Evolutionary conservation across 2,888 invertebrate genomes (phyloP), one percentile per base, ranked within the genome.

Genomic region (Acleris cristana): DNA sequence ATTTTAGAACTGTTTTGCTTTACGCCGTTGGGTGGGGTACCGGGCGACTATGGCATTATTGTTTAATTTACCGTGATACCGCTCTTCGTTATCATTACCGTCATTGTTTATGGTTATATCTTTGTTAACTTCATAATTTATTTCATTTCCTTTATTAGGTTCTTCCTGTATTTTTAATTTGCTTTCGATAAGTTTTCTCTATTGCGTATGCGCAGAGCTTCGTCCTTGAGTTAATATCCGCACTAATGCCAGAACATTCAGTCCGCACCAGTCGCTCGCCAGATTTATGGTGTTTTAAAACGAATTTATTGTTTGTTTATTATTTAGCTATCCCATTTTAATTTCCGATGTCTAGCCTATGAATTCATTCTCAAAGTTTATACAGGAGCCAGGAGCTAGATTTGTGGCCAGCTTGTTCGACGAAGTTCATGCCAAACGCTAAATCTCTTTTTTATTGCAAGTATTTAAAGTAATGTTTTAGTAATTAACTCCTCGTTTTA

Each of bases 221-320:
- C 64, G 76, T 77, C 75, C 75, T 77, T 74, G 77, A 75, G 54
- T 30, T 58, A 34, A 19, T 34, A 48, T 53, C 65, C 48, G 64
- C 30, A 51, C 40, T 57, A 54, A 56, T 45, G 49, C 52, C 56
- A 51, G 52, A 57, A 62, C 56, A 52, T 57, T 62, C 57, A 12
- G 52, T 3, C 12, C n/a, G 53, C 79, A 74, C 72, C 76, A 76
- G 76, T 75, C 75, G 72, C 76, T 74, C 23, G 78, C 65, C 73
- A 79, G 80, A 86, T 85, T 84, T 83, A 84, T 80, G 71, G 75
- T 73, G 74, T 77, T 79, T 82, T 81, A 81, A 82, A 78, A 70
- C 66, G 72, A 74, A 83, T 85, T 84, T 83, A 84, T 80, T 72
- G 78, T 82, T 82, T 84, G 83, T 85, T 83, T 84, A 84, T 81